phyloP scores from a whole-genome alignment of 2,888 invertebrate genomes.

The Lottia scabra region DNA sequence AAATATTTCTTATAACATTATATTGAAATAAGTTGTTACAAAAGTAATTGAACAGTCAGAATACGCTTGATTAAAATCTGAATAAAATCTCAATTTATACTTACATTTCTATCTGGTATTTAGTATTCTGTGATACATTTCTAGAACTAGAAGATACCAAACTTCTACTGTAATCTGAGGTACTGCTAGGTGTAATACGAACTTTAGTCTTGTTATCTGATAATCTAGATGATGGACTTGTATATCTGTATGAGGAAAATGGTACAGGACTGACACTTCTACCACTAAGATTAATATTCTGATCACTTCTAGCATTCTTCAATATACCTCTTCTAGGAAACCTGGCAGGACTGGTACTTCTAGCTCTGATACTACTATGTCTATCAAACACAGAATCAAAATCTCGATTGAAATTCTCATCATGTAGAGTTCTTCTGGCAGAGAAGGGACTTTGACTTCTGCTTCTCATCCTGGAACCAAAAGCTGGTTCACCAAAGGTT shows the following conservation, averaged over 20 bases:
- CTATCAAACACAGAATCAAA: background rate
- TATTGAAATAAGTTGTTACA: too few relatives aligned
- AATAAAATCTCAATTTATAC: background rate
- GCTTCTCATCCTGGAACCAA: background rate
- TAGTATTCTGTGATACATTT: background rate
- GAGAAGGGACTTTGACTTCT: background rate
- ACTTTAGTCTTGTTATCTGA: background rate
- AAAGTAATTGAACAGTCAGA: too few relatives aligned
- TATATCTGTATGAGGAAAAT: conserved; percentile 25
- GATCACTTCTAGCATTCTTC: conserved; percentile 15
- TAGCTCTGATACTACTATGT: background rate
- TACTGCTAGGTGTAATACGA: conserved; percentile 15
- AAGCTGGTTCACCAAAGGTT: background rate
- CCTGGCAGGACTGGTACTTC: conserved; percentile 13
- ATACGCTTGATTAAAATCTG: too few relatives aligned
- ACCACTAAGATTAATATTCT: conserved; percentile 13
- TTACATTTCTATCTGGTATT: conserved; percentile 1
- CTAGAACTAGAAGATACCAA: background rate
- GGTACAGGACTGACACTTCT: conserved; percentile 27
- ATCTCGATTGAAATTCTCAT: background rate
- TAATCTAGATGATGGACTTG: conserved; percentile 20
- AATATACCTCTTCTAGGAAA: conserved; percentile 22
- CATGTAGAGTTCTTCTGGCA: background rate
- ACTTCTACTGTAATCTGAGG: background rate
- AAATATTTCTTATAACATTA: too few relatives aligned